phyloP scores from a whole-genome alignment of 2,888 invertebrate species.

The Vandiemenella viatica region DNA sequence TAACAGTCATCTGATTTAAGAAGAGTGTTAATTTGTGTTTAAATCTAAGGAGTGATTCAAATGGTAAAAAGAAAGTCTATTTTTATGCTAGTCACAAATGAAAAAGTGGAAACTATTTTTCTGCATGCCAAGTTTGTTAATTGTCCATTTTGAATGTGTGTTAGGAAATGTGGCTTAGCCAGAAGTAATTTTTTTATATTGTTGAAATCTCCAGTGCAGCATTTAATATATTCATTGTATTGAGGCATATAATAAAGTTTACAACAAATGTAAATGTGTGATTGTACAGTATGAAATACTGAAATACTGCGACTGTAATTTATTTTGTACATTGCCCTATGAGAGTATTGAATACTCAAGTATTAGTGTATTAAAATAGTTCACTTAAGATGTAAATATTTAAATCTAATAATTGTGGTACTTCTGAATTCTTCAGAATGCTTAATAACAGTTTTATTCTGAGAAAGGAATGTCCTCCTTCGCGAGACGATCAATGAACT shows the following conservation, averaged over 20 bases:
- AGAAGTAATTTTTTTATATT: slow-evolving; percentile 12
- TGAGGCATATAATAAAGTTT: slow-evolving; percentile 5
- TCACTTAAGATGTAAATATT: slow-evolving; percentile 1
- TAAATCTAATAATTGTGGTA: not conserved
- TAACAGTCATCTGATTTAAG: slow-evolving; percentile 7
- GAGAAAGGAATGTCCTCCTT: no score
- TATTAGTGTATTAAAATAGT: slow-evolving; percentile 2
- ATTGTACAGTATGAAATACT: slow-evolving; percentile 13
- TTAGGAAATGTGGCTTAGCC: slow-evolving; percentile 7
- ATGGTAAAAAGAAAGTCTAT: slow-evolving; percentile 15
- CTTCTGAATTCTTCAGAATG: not conserved
- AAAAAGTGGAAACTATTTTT: slow-evolving; percentile 16
- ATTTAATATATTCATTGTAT: slow-evolving; percentile 9
- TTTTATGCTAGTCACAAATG: slow-evolving; percentile 17
- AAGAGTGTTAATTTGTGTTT: slow-evolving; percentile 1
- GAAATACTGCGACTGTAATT: slow-evolving; percentile 8
- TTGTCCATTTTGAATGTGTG: slow-evolving; percentile 14
- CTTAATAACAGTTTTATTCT: not conserved
- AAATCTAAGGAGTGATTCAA: slow-evolving; percentile 8
- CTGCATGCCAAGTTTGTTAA: slow-evolving; percentile 15
- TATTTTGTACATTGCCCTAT: slow-evolving; percentile 12
- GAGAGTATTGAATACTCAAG: slow-evolving; percentile 12
- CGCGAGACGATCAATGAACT: no score
- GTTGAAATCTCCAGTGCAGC: slow-evolving; percentile 11
- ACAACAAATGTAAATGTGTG: slow-evolving; percentile 4